Base-by-base conservation (phyloP, 1,140 invertebrate species). In the Drosophila sproati region DNA sequence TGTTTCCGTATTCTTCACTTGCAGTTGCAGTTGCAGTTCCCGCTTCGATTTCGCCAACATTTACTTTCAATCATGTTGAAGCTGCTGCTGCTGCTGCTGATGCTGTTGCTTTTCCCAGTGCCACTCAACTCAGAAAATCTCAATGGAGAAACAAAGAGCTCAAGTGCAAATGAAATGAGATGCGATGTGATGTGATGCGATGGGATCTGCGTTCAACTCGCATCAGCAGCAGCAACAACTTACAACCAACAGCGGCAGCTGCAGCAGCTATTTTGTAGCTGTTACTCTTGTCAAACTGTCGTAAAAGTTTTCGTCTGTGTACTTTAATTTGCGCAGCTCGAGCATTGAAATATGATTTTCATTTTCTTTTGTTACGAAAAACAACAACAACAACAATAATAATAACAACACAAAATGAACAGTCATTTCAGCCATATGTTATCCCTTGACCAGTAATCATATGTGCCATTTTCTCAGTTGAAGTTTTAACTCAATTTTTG, bases 161-260 rank as follows among this genome's bases (percentile, higher is more conserved):
- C 63, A 73, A 79, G 77, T 79, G 77, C 77, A 79, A 79, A 79
- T 79, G 73, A 79, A 77, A 77, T 55, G 74, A 60, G 57, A 72
- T 76, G 64, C 37, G 59, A 75, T 62, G 45, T 39, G 62, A 50
- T 34, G 32, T 32, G 62, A 50, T 34, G 32, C 34, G 35, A 8
- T 52, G 61, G 8, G 61, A 63, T 37, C 37, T 50, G 45, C 34
- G 52, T 50, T 55, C 51, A 71, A 45, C 28, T 6, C 52, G 32
- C 37, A 57, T 5, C 29, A 51, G 28, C 34, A 20, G 29, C 57
- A 47, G 32, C 4, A n/a, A 8, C 32, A 50, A 50, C 20, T 10
- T 5, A 50, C 3, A 20, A 43, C n/a, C 32, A 56, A 35, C 35
- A 56, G 35, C 5, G n/a, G 50, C 29, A 45, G 64, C 57, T 56